Evolutionary conservation across 2,113 vertebrate species (phyloP), one percentile per base, ranked within the genome.

Genomic region (Hemiprocne comata): DNA sequence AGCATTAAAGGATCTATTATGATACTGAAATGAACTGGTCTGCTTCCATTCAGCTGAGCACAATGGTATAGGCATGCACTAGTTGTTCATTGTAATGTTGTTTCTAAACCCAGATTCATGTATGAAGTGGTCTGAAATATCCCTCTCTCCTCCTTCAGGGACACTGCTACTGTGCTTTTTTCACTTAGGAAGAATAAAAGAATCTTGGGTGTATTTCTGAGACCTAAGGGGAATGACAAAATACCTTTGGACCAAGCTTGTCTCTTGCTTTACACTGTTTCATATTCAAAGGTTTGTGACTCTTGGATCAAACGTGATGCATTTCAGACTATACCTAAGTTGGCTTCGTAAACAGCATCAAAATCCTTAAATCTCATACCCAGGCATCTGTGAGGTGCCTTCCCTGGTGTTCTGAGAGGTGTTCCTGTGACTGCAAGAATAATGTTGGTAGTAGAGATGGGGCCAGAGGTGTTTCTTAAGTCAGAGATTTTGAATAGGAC

Each of bases 41-140:
- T 88, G 71, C 75, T 83, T 77, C 64, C 72, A 72, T 90, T 91
- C 81, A 90, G 46, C 82, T 57, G 78, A 77, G 82, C 51, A 91
- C 87, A 82, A 17, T 72, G 50, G 38, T 79, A 9, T 3, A 58
- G 80, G 28, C 84, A 61, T 14, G 80, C 73, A 25, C 54, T 91
- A 50, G 46, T 11, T 85, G 34, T 24, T 79, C 31, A 64, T 29
- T 87, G 72, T 55, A 6, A 51, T 44, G 53, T 19, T 58, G 20
- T 90, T 90, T 74, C 69, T 80, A 73, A 91, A 79, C 46, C 26
- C 1, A 0, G 8, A 54, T 60, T 73, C 10, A 4, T 53, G 31
- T 17, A 7, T 13, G 28, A 80, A 94, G 17, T 48, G 23, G 7
- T 76, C 29, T 87, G 87, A 74, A 93, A 64, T n/a, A 26, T 51